These are phyloP conservation scores for Lycaena phlaeas DNA, from an alignment of 2,888 invertebrate genomes.

Conservation along the genomic window DNA sequence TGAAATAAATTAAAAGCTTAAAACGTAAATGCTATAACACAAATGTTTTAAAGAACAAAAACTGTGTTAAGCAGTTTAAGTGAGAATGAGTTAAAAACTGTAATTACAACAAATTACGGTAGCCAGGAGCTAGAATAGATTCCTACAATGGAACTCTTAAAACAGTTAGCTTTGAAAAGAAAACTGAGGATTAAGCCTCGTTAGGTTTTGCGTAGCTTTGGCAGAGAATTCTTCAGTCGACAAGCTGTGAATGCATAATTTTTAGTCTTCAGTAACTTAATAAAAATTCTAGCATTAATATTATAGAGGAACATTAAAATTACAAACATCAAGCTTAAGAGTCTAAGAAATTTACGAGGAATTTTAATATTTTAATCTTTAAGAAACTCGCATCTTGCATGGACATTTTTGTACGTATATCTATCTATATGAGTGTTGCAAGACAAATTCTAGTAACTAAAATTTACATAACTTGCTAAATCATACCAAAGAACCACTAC, in stretches of 20 bases:
- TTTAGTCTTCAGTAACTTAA: constrained; percentile 16
- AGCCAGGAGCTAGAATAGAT: constrained; percentile 8
- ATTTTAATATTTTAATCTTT: too few species aligned
- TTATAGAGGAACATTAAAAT: constrained; percentile 2
- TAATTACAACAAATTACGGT: constrained; percentile 11
- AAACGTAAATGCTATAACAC: too few species aligned
- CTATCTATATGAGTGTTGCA: too few species aligned
- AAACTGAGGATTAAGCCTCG: constrained; percentile 19
- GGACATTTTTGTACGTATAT: too few species aligned
- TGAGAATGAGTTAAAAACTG: constrained; percentile 1
- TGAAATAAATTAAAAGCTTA: too few species aligned
- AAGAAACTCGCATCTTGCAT: too few species aligned
- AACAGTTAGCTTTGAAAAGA: constrained; percentile 19
- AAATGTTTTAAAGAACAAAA: background rate
- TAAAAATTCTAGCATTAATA: constrained; percentile 7
- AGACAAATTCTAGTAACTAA: too few species aligned
- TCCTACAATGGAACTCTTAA: constrained; percentile 15
- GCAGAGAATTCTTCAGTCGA: constrained; percentile 15
- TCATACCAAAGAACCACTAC: too few species aligned
- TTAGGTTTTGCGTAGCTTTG: constrained; percentile 15
- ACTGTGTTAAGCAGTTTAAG: background rate
- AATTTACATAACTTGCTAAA: too few species aligned
- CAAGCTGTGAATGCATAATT: constrained; percentile 21
- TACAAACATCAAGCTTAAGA: too few species aligned
- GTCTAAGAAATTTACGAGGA: too few species aligned